Evolutionary conservation across 2,113 vertebrate genomes (phyloP).

Genomic region (Hemicordylus capensis): DNA sequence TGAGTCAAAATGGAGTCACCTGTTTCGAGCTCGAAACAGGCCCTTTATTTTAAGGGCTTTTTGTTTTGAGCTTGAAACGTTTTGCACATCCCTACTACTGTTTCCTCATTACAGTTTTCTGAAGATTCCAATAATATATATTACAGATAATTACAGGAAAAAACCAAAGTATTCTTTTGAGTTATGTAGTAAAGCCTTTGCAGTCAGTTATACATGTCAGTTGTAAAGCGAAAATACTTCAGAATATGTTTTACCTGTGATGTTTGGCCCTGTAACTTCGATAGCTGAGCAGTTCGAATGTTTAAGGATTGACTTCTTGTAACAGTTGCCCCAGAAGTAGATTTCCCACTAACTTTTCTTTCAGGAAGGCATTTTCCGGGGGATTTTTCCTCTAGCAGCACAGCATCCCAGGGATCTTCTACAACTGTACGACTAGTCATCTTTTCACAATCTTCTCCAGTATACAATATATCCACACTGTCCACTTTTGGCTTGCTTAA

Average conservation of each 20-base stretch:
- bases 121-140: neutral
- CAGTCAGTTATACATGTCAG: neutral
- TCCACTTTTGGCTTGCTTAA: constrained; percentile 89
- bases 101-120: neutral
- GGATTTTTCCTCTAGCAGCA: constrained; percentile 87
- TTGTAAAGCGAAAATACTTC: neutral
- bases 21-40: too few relatives aligned
- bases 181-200: neutral
- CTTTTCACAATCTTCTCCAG: constrained; percentile 48
- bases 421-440: constrained; percentile 62
- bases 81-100: too few relatives aligned
- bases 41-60: too few relatives aligned
- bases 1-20: too few relatives aligned
- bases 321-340: constrained; percentile 82
- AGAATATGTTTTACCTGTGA: constrained; percentile 79
- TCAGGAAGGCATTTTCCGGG: constrained; percentile 66
- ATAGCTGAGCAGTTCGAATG: constrained; percentile 77
- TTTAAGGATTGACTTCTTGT: constrained; percentile 91
- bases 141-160: neutral
- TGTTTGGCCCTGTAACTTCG: constrained; percentile 77
- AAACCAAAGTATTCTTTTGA: neutral
- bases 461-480: constrained; percentile 68
- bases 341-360: constrained; percentile 80
- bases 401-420: constrained; percentile 96
- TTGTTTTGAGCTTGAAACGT: too few relatives aligned